phyloP scores from a whole-genome alignment of 2,797 vertebrate genomes.

The Megalops cyprinoides region DNA sequence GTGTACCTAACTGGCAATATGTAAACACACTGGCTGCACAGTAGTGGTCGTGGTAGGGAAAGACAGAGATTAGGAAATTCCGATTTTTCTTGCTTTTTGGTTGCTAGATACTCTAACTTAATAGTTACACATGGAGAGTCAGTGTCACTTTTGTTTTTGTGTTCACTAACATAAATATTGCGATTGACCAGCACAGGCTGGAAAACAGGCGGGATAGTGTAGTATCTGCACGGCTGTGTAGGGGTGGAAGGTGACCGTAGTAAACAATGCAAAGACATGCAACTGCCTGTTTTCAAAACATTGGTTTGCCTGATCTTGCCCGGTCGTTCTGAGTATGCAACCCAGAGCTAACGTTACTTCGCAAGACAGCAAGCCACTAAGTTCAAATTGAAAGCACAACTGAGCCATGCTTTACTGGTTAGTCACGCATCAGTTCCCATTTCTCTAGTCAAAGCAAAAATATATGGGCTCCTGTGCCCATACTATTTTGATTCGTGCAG shows the following conservation, averaged over 20 bases:
- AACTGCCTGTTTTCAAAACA: background rate
- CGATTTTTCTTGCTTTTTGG: background rate
- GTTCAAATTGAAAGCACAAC: slow-evolving; percentile 10
- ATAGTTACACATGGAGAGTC: background rate
- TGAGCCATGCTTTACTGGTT: background rate
- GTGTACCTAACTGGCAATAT: slow-evolving; percentile 31
- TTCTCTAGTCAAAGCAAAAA: background rate
- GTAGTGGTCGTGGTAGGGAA: slow-evolving; percentile 1
- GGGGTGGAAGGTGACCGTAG: background rate
- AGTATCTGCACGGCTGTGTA: background rate
- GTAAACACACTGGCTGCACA: slow-evolving; percentile 43
- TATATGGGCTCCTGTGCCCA: background rate
- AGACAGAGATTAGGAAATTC: background rate
- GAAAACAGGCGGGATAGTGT: background rate
- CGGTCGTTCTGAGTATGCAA: background rate
- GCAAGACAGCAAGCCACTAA: background rate
- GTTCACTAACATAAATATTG: background rate
- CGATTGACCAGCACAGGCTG: background rate
- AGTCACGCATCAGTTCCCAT: background rate
- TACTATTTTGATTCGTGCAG: background rate
- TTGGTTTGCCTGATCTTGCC: background rate
- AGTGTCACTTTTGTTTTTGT: background rate
- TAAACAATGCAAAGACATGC: background rate
- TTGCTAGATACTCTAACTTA: too few species aligned
- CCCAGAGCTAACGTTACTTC: background rate